A percentile compares a stretch with the other conserved stretches of the same genome.
These are phyloP conservation scores for Mobula birostris DNA, from an alignment of 2,113 vertebrate genomes.

Conservation along the genomic window DNA sequence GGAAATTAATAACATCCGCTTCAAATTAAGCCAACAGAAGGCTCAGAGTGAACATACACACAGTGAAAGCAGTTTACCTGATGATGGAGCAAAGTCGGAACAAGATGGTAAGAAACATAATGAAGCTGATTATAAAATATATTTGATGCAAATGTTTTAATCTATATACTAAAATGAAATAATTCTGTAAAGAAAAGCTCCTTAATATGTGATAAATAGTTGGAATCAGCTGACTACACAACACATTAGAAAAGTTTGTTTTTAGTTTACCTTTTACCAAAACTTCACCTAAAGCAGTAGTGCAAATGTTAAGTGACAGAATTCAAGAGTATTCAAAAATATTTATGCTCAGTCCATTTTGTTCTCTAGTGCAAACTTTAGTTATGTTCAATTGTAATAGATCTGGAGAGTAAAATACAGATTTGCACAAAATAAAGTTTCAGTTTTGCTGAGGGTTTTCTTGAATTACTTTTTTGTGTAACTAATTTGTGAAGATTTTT, in stretches of 20 bases:
- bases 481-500: background rate
- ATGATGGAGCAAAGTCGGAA: conserved; percentile 57
- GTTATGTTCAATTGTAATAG: background rate
- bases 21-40: conserved; percentile 72
- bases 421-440: background rate
- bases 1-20: conserved; percentile 77
- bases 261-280: background rate
- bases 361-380: background rate
- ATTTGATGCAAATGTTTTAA: background rate
- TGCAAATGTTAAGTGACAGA: background rate
- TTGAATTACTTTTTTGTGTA: background rate
- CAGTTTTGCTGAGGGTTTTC: background rate
- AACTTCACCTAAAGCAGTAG: background rate
- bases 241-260: background rate
- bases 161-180: background rate
- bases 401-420: background rate
- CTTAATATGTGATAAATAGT: background rate
- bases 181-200: background rate
- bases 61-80: conserved; percentile 53
- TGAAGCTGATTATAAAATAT: conserved; percentile 47
- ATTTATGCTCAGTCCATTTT: background rate
- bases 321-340: background rate
- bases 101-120: conserved; percentile 62
- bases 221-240: background rate
- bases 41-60: conserved; percentile 54